Base-by-base conservation (phyloP, 2,113 vertebrate species). In the Montifringilla adamsi region DNA sequence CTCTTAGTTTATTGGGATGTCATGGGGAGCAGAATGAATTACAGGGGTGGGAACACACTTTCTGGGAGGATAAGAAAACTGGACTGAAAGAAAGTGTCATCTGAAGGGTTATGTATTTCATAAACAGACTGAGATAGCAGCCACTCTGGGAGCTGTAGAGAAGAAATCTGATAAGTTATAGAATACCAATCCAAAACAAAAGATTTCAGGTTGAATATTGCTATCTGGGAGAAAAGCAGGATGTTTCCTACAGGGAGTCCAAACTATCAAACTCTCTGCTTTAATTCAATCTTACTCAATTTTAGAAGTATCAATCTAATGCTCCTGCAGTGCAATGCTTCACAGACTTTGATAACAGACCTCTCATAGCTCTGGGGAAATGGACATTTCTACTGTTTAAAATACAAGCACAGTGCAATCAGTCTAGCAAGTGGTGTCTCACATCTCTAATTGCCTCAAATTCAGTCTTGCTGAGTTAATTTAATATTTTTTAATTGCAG, bases 1-100 rank as follows among this genome's bases (percentile, higher is more conserved):
- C 93, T 96, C 80, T 93, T 70, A 74, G 94, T 96, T 96, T 87
- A 96, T 96, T 93, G 91, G 70, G 41, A 90, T 96, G 94, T 89
- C 90, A 60, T 23, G 66, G 44, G 46, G 89, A 89, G 67, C 11
- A 23, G 93, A 95, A 76, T 67, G 78, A 96, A 96, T 96, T 90
- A 90, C 6, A 13, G 56, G 73, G 59, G 31, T 66, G 60, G 75
- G 92, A 96, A 76, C 59, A n/a, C 21, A 44, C 31, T 90, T 86
- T 59, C 46, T 44, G 31, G 35, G 60, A 90, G 46, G 46, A 76
- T 60, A 50, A 90, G 68, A 37, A 82, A 84, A 73, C 19, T 3
- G 3, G 49, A 81, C 63, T 70, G 44, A 91, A 91, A 87, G 80
- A 10, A 30, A 20, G 5, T 55, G 66, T 58, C 58, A 77, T 35